These are phyloP conservation scores for Mesembrinibis cayennensis DNA, from an alignment of 2,113 vertebrate genomes.

Conservation along the genomic window DNA sequence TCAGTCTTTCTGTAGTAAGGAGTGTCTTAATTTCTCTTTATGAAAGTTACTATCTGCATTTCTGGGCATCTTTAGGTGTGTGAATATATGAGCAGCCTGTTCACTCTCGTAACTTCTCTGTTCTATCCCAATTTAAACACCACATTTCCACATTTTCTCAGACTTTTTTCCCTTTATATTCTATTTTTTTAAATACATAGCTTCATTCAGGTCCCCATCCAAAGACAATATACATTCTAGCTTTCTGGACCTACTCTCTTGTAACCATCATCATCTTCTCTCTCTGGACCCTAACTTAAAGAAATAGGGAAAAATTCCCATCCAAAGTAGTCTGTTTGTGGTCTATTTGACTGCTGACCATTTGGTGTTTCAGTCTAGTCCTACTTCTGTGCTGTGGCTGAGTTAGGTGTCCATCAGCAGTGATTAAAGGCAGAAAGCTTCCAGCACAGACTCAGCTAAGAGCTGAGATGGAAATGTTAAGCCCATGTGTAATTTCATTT, in stretches of 20 bases:
- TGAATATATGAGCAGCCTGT: neutral
- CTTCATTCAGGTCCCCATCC: neutral
- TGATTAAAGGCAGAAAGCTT: neutral
- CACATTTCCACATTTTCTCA: neutral
- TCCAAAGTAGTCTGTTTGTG: neutral
- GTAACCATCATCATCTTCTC: neutral
- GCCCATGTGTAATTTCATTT: neutral
- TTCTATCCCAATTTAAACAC: neutral
- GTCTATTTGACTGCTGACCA: neutral
- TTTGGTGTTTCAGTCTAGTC: slow-evolving; percentile 9
- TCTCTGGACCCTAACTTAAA: neutral
- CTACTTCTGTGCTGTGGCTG: neutral
- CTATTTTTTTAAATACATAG: neutral
- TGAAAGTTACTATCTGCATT: neutral
- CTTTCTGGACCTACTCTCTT: neutral
- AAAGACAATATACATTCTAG: neutral
- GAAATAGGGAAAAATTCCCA: neutral
- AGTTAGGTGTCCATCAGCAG: neutral
- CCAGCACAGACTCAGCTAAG: neutral
- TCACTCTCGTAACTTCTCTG: neutral
- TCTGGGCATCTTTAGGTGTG: neutral
- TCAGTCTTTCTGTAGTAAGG: neutral
- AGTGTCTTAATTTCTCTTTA: neutral
- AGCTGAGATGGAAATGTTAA: neutral
- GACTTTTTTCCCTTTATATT: neutral